A percentile compares a stretch with the other conserved stretches of the same genome.
Evolutionary conservation across 2,888 invertebrate species (phyloP).

Genomic region (Embidobia sp.): DNA sequence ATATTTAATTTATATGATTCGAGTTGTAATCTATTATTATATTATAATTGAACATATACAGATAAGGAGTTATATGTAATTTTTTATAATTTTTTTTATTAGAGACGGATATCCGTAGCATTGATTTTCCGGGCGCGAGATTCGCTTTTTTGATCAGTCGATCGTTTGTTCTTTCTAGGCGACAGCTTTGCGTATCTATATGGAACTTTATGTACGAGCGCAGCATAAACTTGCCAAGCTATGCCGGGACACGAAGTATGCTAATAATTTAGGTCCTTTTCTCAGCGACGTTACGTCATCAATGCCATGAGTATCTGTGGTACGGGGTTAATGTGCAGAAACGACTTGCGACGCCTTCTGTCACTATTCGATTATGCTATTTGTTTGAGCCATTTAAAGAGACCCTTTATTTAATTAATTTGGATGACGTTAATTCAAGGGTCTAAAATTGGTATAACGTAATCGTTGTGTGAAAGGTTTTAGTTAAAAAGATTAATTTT

Average conservation of each 20-base stretch:
- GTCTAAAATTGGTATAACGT: too few relatives aligned
- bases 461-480: too few relatives aligned
- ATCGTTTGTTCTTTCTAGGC: conserved; percentile 56
- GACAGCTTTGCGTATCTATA: conserved; percentile 53
- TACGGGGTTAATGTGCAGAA: conserved; percentile 67
- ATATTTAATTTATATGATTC: too few relatives aligned
- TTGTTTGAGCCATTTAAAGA: conserved; percentile 11
- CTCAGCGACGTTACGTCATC: conserved; percentile 66
- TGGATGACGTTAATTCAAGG: too few relatives aligned
- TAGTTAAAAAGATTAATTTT: too few relatives aligned
- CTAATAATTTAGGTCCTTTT: conserved; percentile 72
- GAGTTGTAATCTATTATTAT: too few relatives aligned
- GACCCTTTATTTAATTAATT: conserved; percentile 1
- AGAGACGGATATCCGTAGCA: conserved; percentile 20
- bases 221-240: conserved; percentile 74
- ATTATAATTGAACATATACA: too few relatives aligned
- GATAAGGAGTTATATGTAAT: neutral
- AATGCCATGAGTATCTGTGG: conserved; percentile 62
- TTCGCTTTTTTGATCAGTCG: conserved; percentile 51
- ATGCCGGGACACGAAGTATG: conserved; percentile 78
- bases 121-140: conserved; percentile 49
- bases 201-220: conserved; percentile 53
- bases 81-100: neutral
- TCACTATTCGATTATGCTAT: conserved; percentile 13
- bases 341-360: conserved; percentile 23